phyloP scores from a whole-genome alignment of 2,888 invertebrate genomes.

The Pachycephus smyrnensis region DNA sequence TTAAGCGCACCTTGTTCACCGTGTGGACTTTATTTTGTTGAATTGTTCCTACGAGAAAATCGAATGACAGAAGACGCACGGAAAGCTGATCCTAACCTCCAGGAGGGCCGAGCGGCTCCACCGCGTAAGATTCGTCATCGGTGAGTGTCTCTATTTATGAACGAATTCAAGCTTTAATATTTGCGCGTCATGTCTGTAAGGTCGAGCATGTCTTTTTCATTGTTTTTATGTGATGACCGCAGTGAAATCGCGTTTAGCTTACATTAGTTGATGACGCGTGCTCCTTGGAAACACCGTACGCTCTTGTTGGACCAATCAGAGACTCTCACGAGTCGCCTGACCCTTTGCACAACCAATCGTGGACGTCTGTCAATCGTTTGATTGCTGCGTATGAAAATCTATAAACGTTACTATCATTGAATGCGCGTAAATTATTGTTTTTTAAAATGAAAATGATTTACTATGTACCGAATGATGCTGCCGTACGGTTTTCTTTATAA shows the following conservation, averaged over 20 bases:
- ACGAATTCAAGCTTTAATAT: conserved; percentile 17
- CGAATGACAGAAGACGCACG: conserved; percentile 60
- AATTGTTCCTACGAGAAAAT: conserved; percentile 31
- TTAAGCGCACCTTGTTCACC: neutral
- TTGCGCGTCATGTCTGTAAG: conserved; percentile 4
- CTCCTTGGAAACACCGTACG: conserved; percentile 48
- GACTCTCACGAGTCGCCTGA: conserved; percentile 54
- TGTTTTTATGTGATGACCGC: conserved; percentile 24
- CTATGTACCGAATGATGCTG: too few relatives aligned
- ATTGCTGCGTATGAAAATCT: conserved; percentile 29
- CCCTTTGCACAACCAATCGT: conserved; percentile 50
- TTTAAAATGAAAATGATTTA: neutral
- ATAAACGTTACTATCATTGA: conserved; percentile 9
- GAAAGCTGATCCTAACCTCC: conserved; percentile 59
- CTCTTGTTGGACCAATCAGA: conserved; percentile 44
- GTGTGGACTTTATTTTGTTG: conserved; percentile 9
- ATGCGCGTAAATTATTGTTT: neutral
- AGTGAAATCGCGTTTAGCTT: conserved; percentile 8
- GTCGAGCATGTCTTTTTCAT: neutral
- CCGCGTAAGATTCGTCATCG: conserved; percentile 64
- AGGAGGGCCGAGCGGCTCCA: conserved; percentile 50
- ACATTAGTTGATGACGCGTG: conserved; percentile 43
- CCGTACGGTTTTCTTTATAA: too few relatives aligned
- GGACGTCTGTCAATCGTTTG: conserved; percentile 39
- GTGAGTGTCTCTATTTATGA: conserved; percentile 45